Evolutionary conservation across 2,888 invertebrate species (phyloP), one percentile per base, ranked within the genome.

Genomic region (Acleris cristana): DNA sequence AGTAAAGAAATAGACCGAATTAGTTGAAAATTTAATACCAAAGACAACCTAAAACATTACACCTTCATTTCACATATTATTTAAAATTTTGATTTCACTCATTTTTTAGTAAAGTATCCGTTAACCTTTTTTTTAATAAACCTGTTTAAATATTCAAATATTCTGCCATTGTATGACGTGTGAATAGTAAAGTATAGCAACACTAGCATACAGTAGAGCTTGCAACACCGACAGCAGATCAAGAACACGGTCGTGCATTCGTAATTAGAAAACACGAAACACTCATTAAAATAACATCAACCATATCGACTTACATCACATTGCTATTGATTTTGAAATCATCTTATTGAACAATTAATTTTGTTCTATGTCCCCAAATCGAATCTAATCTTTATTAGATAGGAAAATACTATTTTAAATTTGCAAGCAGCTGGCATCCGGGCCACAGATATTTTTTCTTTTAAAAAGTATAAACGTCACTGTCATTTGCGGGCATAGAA

Each of bases 171-270:
- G 79, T 72, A 77, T 73, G 75, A 79, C 79, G 82, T 86, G 84
- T 86, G 84, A 79, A 79, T 81, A 81, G 82, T 78, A 79, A 83
- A 79, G 40, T 59, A 59, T 65, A 66, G 82, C 83, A 83, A 87
- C 86, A 81, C 76, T 82, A 83, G 86, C 80, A 79, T 81, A 78
- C 69, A 51, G 85, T 89, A 90, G 90, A 80, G 88, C 91, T 91
- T 91, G 89, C 87, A 83, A 90, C 89, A 90, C 89, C 83, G 72
- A 88, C 85, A 87, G 85, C 72, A 74, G 73, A 74, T 68, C 69
- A 84, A 83, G 85, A 83, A 81, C 81, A 79, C 70, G 76, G 76
- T 76, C 78, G 76, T 72, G 73, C 75, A 76, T 74, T 78, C 76
- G 76, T 79, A 75, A 54, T 64, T 66, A 69, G 70, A 44, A 69